Evolutionary conservation across 2,797 vertebrate genomes (phyloP).

Genomic region (Crocodylus rhombifer): DNA sequence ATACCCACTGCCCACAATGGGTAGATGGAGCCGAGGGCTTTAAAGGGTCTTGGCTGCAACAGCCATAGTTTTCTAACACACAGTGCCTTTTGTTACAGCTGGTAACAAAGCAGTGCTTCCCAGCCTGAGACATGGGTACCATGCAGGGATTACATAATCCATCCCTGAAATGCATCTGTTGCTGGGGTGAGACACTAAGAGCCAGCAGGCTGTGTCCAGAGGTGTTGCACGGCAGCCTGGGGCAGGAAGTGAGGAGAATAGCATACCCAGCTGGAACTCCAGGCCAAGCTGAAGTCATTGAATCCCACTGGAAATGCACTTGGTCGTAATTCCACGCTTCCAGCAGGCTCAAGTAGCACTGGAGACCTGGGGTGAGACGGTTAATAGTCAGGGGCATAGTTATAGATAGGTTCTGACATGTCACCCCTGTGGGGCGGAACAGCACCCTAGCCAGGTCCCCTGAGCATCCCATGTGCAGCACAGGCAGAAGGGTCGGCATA

Average conservation of each 20-base stretch:
- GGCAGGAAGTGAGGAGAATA: background rate
- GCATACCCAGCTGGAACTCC: background rate
- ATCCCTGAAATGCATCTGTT: background rate
- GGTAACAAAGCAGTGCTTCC: background rate
- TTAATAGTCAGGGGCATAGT: background rate
- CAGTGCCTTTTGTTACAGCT: background rate
- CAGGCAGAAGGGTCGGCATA: too few species aligned
- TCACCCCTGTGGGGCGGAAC: background rate
- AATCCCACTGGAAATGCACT: slow-evolving; percentile 56
- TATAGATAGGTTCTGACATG: background rate
- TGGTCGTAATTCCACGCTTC: slow-evolving; percentile 36
- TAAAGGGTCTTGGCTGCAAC: background rate
- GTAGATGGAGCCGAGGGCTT: rapidly evolving
- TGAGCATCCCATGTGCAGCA: too few species aligned
- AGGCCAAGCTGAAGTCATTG: slow-evolving; percentile 34
- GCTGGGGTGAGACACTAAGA: background rate
- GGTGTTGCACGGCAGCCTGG: background rate
- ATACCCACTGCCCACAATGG: rapidly evolving
- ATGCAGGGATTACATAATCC: background rate
- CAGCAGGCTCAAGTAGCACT: slow-evolving; percentile 62
- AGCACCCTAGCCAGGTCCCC: background rate
- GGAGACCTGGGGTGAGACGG: slow-evolving; percentile 48
- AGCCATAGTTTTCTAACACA: background rate
- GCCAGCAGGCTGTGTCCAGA: background rate
- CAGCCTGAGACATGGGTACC: background rate